These are phyloP conservation scores for Eubasilissa splendida DNA, from an alignment of 2,888 invertebrate genomes.

Conservation along the genomic window DNA sequence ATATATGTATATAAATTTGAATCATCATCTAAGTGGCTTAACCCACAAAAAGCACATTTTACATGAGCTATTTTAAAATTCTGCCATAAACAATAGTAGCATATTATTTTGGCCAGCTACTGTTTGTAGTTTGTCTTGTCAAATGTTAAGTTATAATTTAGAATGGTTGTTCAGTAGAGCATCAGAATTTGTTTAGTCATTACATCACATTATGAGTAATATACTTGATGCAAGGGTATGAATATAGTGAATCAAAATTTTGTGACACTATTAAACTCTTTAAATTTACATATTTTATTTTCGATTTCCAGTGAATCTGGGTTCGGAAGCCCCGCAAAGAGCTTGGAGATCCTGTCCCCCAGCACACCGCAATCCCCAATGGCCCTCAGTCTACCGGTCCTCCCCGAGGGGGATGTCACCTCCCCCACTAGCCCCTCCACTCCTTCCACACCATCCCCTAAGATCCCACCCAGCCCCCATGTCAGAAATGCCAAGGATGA, in stretches of 20 bases:
- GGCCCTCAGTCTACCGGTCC: slow-evolving; percentile 55
- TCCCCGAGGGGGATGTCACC: slow-evolving; percentile 47
- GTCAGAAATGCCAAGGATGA: slow-evolving; percentile 65
- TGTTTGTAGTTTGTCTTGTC: no score
- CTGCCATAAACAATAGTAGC: no score
- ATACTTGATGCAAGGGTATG: background rate
- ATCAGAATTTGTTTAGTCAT: no score
- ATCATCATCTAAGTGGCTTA: no score
- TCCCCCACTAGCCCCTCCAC: slow-evolving; percentile 60
- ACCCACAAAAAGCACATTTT: no score
- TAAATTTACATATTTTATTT: background rate
- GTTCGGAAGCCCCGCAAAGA: slow-evolving; percentile 68
- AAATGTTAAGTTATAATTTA: no score
- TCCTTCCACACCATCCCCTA: slow-evolving; percentile 66
- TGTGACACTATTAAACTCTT: no score
- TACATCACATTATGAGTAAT: no score
- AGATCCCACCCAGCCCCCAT: slow-evolving; percentile 63
- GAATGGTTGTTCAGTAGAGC: no score
- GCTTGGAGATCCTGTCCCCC: slow-evolving; percentile 67
- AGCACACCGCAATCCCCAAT: slow-evolving; percentile 65
- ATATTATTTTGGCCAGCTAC: no score
- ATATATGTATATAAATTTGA: no score
- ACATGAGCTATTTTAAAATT: no score
- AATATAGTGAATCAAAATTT: background rate
- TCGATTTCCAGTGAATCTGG: slow-evolving; percentile 67